These are phyloP conservation scores for Portunus trituberculatus DNA, from an alignment of 1,140 invertebrate genomes.

Conservation along the genomic window DNA sequence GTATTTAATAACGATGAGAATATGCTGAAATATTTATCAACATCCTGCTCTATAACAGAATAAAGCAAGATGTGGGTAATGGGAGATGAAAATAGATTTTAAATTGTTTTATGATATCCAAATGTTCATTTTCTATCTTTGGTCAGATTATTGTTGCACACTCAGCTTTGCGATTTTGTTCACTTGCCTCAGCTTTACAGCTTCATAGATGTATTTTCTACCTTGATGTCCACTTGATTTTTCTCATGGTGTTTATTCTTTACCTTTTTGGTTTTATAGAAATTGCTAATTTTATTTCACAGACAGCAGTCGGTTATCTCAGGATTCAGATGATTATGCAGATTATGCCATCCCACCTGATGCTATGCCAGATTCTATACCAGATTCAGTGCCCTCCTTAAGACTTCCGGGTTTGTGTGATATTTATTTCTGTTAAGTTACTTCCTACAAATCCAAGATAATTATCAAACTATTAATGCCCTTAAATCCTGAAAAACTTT, in stretches of 20 bases:
- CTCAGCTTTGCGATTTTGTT: neutral
- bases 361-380: slow-evolving; percentile 70
- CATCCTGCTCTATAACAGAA: too few species aligned
- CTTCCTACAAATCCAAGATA: neutral
- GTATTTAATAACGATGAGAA: too few species aligned
- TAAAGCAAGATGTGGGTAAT: too few species aligned
- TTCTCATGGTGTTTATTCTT: neutral
- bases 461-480: neutral
- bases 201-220: neutral
- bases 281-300: slow-evolving; percentile 63
- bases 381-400: slow-evolving; percentile 62
- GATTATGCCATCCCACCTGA: slow-evolving; percentile 74
- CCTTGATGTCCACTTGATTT: neutral
- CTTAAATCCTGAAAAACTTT: too few species aligned
- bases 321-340: slow-evolving; percentile 69
- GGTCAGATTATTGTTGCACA: neutral
- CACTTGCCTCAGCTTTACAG: neutral
- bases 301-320: slow-evolving; percentile 69
- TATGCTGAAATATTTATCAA: too few species aligned
- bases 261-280: neutral
- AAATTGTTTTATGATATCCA: too few species aligned
- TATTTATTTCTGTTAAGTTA: slow-evolving; percentile 24
- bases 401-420: slow-evolving; percentile 61
- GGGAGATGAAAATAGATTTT: too few species aligned
- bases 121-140: too few species aligned